Base-by-base conservation (phyloP, 2,797 vertebrate genomes). In the Notolepis coatsorum region DNA sequence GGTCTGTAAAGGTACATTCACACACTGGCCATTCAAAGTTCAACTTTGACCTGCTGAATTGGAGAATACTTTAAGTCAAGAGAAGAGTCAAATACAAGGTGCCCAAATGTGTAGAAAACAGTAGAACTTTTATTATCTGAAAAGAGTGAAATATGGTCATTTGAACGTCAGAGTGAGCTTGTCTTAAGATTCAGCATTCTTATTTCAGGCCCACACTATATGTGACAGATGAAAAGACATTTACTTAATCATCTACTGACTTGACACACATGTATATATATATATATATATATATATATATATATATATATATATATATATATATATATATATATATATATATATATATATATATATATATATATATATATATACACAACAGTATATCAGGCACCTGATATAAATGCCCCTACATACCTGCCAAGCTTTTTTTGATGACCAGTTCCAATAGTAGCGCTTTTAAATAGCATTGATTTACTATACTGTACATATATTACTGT, bases 21-120 rank as follows among this genome's bases (percentile, higher is more conserved):
- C 86, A 17, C 79, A 33, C 28, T 66, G 78, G 84, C 78, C 76
- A 83, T 85, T 88, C 81, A 81, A 79, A 81, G 83, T 84, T 81
- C 66, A 88, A 87, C 85, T 72, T 66, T 59, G 20, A 15, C 5
- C 30, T 25, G 43, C 18, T 12, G 52, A 64, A 72, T 37, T 46
- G 10, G 56, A 55, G 4, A 1, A 31, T 63, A 41, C 71, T 77
- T 81, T 33, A 53, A 27, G 25, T 43, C 56, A 77, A 86, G 81
- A 71, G 72, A 87, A 31, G 3, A 45, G 37, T 61, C 51, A 54
- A 57, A 54, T 37, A n/a, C 67, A 82, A 65, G 33, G 33, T 39
- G 65, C 54, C 60, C 73, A 51, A 48, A 37, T 27, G 17, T 83
- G 84, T 83, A 80, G 57, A 80, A 88, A 88, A 86, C 12, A 18